Evolutionary conservation across 2,888 invertebrate genomes (phyloP), one percentile per base, ranked within the genome.

Genomic region (Thalpophila matura): DNA sequence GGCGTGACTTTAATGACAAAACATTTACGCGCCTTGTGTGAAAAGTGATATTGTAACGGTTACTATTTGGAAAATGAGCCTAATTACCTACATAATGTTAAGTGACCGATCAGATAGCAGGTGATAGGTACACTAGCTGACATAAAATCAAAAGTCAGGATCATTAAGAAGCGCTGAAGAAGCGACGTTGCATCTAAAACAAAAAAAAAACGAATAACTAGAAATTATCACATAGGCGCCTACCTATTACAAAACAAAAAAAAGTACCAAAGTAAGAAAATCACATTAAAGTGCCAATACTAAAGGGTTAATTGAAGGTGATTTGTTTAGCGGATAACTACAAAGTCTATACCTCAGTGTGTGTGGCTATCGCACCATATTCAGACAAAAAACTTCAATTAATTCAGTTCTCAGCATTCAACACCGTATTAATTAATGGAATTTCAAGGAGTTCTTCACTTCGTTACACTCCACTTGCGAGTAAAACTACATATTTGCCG

Each of bases 401-500:
- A 46, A 58, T 65, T 61, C 57, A 35, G 42, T 73, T 74, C 65
- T 49, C 46, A 55, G 64, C 38, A 74, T 58, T 60, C 54, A 40
- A n/a, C 42, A 50, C 20, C 12, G 53, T 67, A 57, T 70, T 76
- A 64, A 62, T 61, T 56, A 53, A 31, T 38, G 45, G 42, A 45
- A 71, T 79, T 74, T 71, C 58, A 77, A 74, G 61, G 67, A 57
- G 65, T 60, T 71, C 74, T 59, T 71, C 66, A 72, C 58, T 70
- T 65, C 68, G 86, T 83, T 84, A 86, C 86, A 86, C 76, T 86
- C 83, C 81, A 86, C 74, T 85, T 85, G 74, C 51, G 12, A 42
- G 70, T 60, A 73, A 74, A 66, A 77, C 74, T 64, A 77, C 74
- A 82, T 76, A 58, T 69, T 74, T 74, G 47, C 65, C 76, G 73